Percentiles rank a stretch among this genome's conserved stretches.
These are phyloP conservation scores for Alectoris magna DNA, from an alignment of 2,797 vertebrate genomes.

Conservation along the genomic window DNA sequence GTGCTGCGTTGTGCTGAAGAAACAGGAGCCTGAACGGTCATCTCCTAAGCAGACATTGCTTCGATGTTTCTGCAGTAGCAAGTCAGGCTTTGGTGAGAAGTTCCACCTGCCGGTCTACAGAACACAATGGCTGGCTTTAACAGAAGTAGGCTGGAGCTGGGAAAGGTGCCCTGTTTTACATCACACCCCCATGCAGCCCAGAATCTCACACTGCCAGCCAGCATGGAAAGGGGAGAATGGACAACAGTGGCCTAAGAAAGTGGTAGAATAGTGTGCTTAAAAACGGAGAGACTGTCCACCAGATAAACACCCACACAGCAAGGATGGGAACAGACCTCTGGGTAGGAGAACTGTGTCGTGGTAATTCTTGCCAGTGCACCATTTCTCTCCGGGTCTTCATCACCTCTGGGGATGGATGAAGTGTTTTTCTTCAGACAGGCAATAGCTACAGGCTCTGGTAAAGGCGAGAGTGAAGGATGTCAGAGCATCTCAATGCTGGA, in stretches of 20 bases:
- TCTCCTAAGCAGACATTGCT: background rate
- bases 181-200: background rate
- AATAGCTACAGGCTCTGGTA: background rate
- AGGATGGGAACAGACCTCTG: conserved; percentile 6
- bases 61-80: background rate
- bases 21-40: background rate
- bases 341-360: background rate
- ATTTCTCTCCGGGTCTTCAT: background rate
- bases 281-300: background rate
- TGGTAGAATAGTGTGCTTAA: background rate
- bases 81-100: background rate
- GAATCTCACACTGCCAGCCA: background rate
- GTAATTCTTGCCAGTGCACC: background rate
- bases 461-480: background rate
- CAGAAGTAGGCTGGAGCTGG: background rate
- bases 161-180: background rate
- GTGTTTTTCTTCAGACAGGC: background rate
- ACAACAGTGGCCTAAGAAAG: no score
- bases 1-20: background rate
- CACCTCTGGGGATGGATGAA: background rate
- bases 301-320: fast-evolving
- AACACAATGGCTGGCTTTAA: background rate
- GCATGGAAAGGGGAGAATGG: background rate
- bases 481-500: background rate
- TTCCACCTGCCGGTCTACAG: background rate